phyloP scores from a whole-genome alignment of 2,113 vertebrate species.

The Mobula hypostoma region DNA sequence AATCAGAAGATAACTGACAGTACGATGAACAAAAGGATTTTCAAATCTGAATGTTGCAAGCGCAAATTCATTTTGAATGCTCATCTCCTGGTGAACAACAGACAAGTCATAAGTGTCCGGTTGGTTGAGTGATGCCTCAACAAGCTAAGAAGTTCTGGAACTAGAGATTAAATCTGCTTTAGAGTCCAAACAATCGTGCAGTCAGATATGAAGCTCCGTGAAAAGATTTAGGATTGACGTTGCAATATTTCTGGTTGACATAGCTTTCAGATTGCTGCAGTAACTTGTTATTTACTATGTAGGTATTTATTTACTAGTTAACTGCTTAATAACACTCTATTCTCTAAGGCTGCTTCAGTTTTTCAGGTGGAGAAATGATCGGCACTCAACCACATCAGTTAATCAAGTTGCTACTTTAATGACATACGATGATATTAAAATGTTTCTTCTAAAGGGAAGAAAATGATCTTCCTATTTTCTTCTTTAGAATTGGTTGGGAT shows the following conservation, averaged over 20 bases:
- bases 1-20: not conserved
- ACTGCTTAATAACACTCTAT: not conserved
- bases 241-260: not conserved
- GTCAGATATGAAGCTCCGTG: not conserved
- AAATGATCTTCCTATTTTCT: not conserved
- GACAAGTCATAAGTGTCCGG: not conserved
- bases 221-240: not conserved
- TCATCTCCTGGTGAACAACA: not conserved
- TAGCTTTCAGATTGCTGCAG: not conserved
- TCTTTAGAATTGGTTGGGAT: no score
- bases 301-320: not conserved
- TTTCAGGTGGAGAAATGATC: not conserved
- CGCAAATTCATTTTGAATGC: not conserved
- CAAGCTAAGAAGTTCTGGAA: not conserved
- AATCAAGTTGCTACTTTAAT: not conserved
- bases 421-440: not conserved
- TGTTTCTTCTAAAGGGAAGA: not conserved
- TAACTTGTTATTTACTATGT: not conserved
- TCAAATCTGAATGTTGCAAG: not conserved
- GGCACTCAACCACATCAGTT: not conserved
- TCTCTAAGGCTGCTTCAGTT: not conserved
- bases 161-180: not conserved
- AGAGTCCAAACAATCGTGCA: not conserved
- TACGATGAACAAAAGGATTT: not conserved
- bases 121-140: not conserved